Base-by-base conservation (phyloP, 1,140 invertebrate species). In the Brachionus koreanus region DNA sequence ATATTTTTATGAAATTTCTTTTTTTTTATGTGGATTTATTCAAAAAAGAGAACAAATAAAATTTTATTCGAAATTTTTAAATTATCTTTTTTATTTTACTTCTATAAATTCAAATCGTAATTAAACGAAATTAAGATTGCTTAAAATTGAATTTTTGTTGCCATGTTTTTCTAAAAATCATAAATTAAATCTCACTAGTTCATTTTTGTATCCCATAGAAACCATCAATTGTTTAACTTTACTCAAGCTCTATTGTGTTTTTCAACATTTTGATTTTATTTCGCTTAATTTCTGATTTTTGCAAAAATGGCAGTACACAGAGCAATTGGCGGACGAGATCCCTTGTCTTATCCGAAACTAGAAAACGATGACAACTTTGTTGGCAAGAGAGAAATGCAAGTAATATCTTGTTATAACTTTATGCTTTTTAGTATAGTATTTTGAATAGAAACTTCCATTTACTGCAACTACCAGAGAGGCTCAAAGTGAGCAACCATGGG, bases 301-400 rank as follows among this genome's bases (percentile, higher is more conserved):
- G 23, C 10, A 61, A 61, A 57, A 65, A 79, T 79, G 76, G 76
- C 76, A 61, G 76, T 82, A 16, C 79, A 82, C 43, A 65, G 79
- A 67, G 79, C 79, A 46, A 46, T 65, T 37, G 57, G 57, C 16
- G 43, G 39, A 16, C 83, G 87, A 46, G 84, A 88, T 83, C 87
- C 87, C 3, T 87, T 87, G 84, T 86, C 87, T 6, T 87, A 87
- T 82, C 86, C 86, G 9, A 84, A 83, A 83, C 76, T 85, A 43
- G 85, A 88, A 82, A 87, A 86, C 83, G 87, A 88, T 84, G 81
- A 84, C 43, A 84, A 87, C 19, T 88, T 87, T 83, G 82, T 74
- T 65, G 86, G 86, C 39, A 65, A 57, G 67, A 84, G 82, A 83
- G 72, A 79, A 29, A 83, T 83, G 65, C 83, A 85, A 84, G 86